Conservation (phyloP, 2,797 vertebrate species). For the Hydrophis major region DNA sequence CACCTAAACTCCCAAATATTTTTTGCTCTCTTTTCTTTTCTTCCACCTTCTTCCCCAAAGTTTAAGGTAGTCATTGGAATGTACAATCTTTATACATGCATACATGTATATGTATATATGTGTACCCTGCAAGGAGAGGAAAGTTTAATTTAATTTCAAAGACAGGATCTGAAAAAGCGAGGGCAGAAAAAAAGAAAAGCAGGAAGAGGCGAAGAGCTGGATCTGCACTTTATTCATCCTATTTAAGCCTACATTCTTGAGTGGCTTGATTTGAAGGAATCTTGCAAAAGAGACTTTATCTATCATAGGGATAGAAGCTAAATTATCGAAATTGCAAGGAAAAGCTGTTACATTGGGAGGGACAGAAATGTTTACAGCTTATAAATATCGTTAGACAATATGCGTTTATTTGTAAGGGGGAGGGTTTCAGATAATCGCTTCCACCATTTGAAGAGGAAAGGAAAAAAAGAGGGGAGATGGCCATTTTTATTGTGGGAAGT, state of each 20-base stretch:
- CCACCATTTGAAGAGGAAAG: constrained; percentile 49
- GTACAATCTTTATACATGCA: background rate
- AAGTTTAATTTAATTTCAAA: constrained; percentile 13
- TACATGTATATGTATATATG: no score
- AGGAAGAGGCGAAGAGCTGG: constrained; percentile 12
- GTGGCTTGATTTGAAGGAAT: constrained; percentile 40
- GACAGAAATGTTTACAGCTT: constrained; percentile 54
- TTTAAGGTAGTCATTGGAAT: background rate
- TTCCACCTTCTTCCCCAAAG: background rate
- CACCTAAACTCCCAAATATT: background rate
- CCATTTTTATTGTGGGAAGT: constrained; percentile 69
- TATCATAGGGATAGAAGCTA: constrained; percentile 47
- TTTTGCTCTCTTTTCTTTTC: background rate
- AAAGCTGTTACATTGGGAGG: constrained; percentile 44
- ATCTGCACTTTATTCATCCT: constrained; percentile 53
- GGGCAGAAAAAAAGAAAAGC: background rate
- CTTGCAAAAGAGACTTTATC: constrained; percentile 49
- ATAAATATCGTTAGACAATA: constrained; percentile 57
- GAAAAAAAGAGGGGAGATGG: constrained; percentile 50
- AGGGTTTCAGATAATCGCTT: constrained; percentile 51
- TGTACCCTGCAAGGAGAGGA: background rate
- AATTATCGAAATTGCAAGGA: constrained; percentile 50
- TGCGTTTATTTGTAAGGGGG: background rate
- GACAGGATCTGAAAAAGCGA: background rate
- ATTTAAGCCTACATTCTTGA: constrained; percentile 53